These are phyloP conservation scores for Trimorus sp. DNA, from an alignment of 2,888 invertebrate genomes.

Conservation along the genomic window DNA sequence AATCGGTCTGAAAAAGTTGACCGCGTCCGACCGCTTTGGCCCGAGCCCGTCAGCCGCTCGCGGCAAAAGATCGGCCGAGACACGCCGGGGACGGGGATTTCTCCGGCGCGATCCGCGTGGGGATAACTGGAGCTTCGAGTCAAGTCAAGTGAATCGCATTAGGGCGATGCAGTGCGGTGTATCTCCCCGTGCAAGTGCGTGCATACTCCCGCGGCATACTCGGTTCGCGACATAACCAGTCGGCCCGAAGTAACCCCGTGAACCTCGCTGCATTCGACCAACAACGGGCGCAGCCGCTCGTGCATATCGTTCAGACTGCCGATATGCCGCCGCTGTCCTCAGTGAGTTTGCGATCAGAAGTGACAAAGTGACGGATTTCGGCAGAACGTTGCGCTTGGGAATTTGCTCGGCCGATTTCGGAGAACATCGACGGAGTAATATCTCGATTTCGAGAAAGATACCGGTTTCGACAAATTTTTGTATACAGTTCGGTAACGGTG, in stretches of 20 bases:
- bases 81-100: constrained; percentile 58
- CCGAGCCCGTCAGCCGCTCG: constrained; percentile 13
- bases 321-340: constrained; percentile 68
- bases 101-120: constrained; percentile 69
- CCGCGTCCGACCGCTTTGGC: not conserved
- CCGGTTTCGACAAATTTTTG: no score
- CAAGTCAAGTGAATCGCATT: constrained; percentile 76
- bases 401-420: no score
- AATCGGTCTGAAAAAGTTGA: constrained; percentile 34
- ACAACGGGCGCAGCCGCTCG: constrained; percentile 50
- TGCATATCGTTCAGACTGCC: constrained; percentile 55
- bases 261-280: constrained; percentile 15
- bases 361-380: constrained; percentile 39
- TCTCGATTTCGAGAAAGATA: no score
- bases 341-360: constrained; percentile 60
- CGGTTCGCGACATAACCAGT: constrained; percentile 23
- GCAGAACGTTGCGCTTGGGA: no score
- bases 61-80: constrained; percentile 38
- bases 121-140: constrained; percentile 77
- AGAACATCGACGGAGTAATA: no score
- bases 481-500: no score
- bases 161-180: constrained; percentile 74
- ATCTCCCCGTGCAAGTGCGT: constrained; percentile 73
- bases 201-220: constrained; percentile 57
- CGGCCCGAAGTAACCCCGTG: constrained; percentile 1